A percentile compares a stretch with the other conserved stretches of the same genome.
These are phyloP conservation scores for Pinna nobilis DNA, from an alignment of 1,140 invertebrate species.

Conservation along the genomic window DNA sequence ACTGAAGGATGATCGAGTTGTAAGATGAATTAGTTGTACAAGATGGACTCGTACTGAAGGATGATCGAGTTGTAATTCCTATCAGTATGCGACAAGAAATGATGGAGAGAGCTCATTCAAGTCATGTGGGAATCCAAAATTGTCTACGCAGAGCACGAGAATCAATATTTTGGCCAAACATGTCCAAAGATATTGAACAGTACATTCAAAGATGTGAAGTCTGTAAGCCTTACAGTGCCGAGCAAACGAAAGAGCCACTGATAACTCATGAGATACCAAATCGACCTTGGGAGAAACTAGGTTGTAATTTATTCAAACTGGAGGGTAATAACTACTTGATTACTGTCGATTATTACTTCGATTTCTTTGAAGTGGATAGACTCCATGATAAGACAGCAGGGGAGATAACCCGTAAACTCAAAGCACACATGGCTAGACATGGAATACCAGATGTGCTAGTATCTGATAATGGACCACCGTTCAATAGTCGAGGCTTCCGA, in stretches of 20 bases:
- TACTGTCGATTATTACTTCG: constrained; percentile 38
- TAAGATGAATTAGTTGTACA: constrained; percentile 43
- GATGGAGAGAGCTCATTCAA: constrained; percentile 27
- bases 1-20: too few relatives aligned
- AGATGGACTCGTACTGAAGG: too few relatives aligned
- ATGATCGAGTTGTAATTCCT: constrained; percentile 42
- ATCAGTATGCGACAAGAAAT: constrained; percentile 23
- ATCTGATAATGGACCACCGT: constrained; percentile 41
- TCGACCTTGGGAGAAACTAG: constrained; percentile 46
- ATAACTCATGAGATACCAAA: constrained; percentile 37
- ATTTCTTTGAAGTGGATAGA: constrained; percentile 37
- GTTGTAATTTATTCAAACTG: constrained; percentile 27
- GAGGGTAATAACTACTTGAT: constrained; percentile 36
- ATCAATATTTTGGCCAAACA: constrained; percentile 46
- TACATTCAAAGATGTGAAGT: constrained; percentile 38
- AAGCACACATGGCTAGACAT: constrained; percentile 33
- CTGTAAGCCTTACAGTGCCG: constrained; percentile 17
- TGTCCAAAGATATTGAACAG: constrained; percentile 41
- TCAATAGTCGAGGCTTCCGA: constrained; percentile 25
- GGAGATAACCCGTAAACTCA: constrained; percentile 35
- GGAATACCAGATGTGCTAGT: constrained; percentile 38
- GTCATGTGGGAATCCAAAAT: constrained; percentile 42
- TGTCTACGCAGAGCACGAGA: constrained; percentile 44
- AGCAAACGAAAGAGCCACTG: constrained; percentile 36
- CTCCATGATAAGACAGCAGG: constrained; percentile 9